These are phyloP conservation scores for Petrophora chlorosata DNA, from an alignment of 2,888 invertebrate genomes.

Conservation along the genomic window DNA sequence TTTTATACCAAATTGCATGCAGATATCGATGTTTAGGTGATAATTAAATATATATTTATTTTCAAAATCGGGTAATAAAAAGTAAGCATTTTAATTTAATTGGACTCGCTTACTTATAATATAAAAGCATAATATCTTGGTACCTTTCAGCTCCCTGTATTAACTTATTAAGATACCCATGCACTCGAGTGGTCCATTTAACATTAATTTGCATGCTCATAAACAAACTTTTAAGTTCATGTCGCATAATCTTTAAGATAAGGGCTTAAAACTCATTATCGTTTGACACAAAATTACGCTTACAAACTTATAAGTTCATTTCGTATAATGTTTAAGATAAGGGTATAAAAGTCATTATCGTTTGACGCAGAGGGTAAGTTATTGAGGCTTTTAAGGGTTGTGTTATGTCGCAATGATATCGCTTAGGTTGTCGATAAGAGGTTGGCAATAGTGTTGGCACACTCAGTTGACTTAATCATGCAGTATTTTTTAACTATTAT, in stretches of 20 bases:
- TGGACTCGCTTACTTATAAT: too few species aligned
- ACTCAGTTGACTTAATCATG: not conserved
- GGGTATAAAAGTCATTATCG: constrained; percentile 19
- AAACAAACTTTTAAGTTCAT: constrained; percentile 19
- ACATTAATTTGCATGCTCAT: constrained; percentile 35
- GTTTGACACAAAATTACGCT: constrained; percentile 13
- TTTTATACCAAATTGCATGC: too few species aligned
- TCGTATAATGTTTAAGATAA: constrained; percentile 25
- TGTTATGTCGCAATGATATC: constrained; percentile 28
- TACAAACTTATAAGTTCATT: constrained; percentile 17
- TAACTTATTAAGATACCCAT: constrained; percentile 39
- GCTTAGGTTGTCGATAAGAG: constrained; percentile 30
- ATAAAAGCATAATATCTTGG: not conserved
- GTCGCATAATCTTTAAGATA: constrained; percentile 24
- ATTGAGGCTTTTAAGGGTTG: constrained; percentile 30
- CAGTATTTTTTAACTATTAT: too few species aligned
- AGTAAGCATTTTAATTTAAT: too few species aligned
- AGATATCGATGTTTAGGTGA: too few species aligned
- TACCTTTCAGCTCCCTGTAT: constrained; percentile 23
- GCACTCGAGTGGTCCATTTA: constrained; percentile 30
- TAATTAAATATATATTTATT: too few species aligned
- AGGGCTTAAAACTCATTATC: constrained; percentile 20
- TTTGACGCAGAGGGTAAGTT: constrained; percentile 14
- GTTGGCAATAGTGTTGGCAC: constrained; percentile 12
- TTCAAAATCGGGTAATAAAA: too few species aligned